These are phyloP conservation scores for Rhombomys opimus DNA, from an alignment of 2,113 vertebrate genomes.

Conservation along the genomic window DNA sequence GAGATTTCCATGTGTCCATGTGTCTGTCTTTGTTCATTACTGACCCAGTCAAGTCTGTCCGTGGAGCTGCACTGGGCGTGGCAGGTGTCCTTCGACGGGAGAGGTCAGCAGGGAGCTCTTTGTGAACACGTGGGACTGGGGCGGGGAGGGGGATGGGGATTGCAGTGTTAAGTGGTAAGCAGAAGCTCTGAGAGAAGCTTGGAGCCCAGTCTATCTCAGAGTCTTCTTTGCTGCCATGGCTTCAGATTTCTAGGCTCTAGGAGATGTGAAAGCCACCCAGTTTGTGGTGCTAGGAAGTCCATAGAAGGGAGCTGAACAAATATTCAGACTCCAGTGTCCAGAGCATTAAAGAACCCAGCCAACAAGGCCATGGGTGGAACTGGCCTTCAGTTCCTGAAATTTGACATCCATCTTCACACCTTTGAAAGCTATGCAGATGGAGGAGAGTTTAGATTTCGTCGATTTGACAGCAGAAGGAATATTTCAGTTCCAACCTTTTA, in stretches of 20 bases:
- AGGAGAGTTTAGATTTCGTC: not conserved
- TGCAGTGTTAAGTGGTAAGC: not conserved
- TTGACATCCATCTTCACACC: constrained; percentile 4
- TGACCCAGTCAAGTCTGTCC: not conserved
- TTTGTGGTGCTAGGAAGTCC: not conserved
- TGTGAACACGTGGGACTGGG: not conserved
- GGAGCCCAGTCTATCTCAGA: not conserved
- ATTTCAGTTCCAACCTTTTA: constrained; percentile 35
- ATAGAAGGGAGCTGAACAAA: not conserved
- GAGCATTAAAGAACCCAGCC: not conserved
- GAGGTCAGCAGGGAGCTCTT: not conserved
- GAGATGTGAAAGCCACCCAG: not conserved
- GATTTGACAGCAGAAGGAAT: not conserved
- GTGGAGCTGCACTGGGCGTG: not conserved
- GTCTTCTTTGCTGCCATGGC: not conserved
- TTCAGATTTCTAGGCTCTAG: not conserved
- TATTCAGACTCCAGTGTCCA: not conserved
- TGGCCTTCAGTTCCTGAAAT: not conserved
- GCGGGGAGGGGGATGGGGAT: not conserved
- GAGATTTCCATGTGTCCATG: not conserved
- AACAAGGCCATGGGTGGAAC: not conserved
- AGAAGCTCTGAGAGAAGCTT: not conserved
- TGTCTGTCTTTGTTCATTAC: not conserved
- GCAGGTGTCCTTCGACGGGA: not conserved
- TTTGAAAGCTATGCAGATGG: not conserved